Percentiles rank a stretch among this genome's conserved stretches.
Evolutionary conservation across 2,797 vertebrate genomes (phyloP).

Genomic region (Tinamus major): DNA sequence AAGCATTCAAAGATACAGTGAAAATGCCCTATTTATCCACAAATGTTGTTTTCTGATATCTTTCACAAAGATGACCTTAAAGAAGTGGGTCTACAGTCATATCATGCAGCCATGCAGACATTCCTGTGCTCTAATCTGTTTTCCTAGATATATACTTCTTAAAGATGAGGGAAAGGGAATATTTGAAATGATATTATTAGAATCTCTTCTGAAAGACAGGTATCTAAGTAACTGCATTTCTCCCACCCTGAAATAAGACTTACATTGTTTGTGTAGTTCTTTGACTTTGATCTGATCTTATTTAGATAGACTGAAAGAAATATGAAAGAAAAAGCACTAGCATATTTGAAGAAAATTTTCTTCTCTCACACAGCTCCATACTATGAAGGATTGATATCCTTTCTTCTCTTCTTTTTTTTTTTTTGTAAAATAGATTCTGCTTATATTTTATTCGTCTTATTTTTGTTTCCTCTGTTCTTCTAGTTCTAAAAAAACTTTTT

Average conservation of each 20-base stretch:
- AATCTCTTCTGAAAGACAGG: not conserved
- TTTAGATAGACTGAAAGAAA: not conserved
- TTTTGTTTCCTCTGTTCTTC: not conserved
- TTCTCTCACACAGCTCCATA: not conserved
- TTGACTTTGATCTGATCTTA: not conserved
- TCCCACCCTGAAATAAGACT: not conserved
- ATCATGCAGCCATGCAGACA: not conserved
- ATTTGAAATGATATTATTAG: not conserved
- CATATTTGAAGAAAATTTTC: not conserved
- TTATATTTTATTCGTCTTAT: not conserved
- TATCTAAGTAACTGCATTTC: not conserved
- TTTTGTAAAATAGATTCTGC: not conserved
- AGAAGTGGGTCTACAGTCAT: not conserved
- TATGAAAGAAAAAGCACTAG: fast-evolving
- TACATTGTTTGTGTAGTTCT: not conserved
- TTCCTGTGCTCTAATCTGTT: not conserved
- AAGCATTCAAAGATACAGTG: not conserved
- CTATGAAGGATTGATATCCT: not conserved
- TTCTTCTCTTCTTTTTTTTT: too few species aligned
- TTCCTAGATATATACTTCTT: not conserved
- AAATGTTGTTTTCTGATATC: not conserved
- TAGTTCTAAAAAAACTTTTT: not conserved
- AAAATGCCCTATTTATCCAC: not conserved
- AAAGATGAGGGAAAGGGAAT: not conserved
- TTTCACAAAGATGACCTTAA: fast-evolving